Evolutionary conservation across 2,113 vertebrate species (phyloP).

Genomic region (Corapipo altera): DNA sequence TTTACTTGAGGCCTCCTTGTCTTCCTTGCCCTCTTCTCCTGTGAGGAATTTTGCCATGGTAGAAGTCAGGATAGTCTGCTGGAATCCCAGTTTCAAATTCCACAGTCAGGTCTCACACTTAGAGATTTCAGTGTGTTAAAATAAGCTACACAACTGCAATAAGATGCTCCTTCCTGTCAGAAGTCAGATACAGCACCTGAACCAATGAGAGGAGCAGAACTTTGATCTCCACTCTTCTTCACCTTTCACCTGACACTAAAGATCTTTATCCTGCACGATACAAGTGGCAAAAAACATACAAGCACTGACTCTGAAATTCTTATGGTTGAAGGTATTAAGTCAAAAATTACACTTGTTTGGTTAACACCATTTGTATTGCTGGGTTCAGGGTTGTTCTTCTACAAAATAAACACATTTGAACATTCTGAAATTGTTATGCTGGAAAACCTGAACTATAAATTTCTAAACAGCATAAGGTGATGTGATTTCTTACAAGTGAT

Average conservation of each 20-base stretch:
- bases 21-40: not conserved
- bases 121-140: not conserved
- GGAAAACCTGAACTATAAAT: not conserved
- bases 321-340: not conserved
- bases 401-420: not conserved
- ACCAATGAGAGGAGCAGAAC: not conserved
- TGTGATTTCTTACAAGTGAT: accelerated
- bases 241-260: not conserved
- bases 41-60: not conserved
- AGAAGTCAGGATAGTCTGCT: not conserved
- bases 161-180: not conserved
- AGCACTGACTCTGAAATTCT: not conserved
- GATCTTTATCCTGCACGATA: not conserved
- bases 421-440: accelerated
- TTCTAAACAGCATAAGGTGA: accelerated
- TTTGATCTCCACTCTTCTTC: not conserved
- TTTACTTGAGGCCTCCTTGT: not conserved
- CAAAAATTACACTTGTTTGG: not conserved
- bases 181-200: not conserved
- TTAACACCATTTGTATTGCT: not conserved
- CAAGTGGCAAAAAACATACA: not conserved
- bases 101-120: not conserved
- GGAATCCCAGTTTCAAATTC: not conserved
- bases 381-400: accelerated
- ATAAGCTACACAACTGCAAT: not conserved